phyloP scores from a whole-genome alignment of 2,113 vertebrate genomes.

The Zosterops japonicus region DNA sequence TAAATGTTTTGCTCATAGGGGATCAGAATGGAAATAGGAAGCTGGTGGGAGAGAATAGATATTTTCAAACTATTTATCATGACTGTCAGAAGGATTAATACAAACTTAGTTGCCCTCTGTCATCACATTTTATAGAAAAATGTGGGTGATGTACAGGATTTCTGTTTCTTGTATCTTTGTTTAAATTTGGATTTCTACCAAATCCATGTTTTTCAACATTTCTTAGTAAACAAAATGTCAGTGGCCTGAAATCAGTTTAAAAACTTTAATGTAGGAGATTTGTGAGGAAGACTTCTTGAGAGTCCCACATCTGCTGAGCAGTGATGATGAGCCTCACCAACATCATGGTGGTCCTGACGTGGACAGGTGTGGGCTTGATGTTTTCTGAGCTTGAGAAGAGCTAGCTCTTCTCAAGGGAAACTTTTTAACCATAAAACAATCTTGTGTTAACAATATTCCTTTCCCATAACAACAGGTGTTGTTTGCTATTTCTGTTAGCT shows the following conservation, averaged over 20 bases:
- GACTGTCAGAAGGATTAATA: background rate
- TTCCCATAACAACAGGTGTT: too few relatives aligned
- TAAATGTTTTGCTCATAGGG: constrained; percentile 30
- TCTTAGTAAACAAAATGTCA: background rate
- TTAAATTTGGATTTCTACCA: background rate
- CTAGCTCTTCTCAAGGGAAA: too few relatives aligned
- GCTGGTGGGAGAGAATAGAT: background rate
- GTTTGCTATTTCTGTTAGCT: too few relatives aligned
- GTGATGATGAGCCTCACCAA: background rate
- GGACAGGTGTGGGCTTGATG: background rate
- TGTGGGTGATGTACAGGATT: background rate
- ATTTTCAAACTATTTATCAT: constrained; percentile 4
- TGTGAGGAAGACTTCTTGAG: background rate
- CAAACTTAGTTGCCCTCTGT: background rate
- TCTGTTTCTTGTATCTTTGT: background rate
- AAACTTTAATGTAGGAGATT: background rate
- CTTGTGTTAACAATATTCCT: too few relatives aligned
- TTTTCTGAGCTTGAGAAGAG: too few relatives aligned
- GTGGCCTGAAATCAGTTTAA: background rate
- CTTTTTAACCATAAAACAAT: too few relatives aligned
- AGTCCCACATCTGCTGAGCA: background rate
- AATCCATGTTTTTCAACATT: background rate
- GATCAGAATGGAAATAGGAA: background rate
- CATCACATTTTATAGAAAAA: background rate
- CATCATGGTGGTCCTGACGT: rapidly evolving